These are phyloP conservation scores for Schmidtea mediterranea DNA, from an alignment of 1,140 invertebrate genomes.

Conservation along the genomic window DNA sequence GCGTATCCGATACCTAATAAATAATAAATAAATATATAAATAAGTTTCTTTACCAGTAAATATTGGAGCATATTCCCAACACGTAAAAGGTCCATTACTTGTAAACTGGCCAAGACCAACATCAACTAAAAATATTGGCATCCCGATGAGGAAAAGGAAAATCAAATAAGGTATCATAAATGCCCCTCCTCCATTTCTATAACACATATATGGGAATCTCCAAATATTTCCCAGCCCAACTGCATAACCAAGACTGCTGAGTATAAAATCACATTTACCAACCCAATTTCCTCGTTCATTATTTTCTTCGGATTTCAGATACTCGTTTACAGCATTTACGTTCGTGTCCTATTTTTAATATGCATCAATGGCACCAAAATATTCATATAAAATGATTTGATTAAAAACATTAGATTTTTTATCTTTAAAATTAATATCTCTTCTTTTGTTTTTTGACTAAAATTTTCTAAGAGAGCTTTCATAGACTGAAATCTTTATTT, in stretches of 20 bases:
- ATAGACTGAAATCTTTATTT: too few relatives aligned
- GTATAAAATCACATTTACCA: constrained; percentile 2
- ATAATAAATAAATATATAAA: too few relatives aligned
- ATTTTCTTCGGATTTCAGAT: too few relatives aligned
- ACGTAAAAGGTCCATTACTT: not conserved
- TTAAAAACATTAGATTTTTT: too few relatives aligned
- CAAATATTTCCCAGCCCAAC: constrained; percentile 29
- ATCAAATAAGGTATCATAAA: constrained; percentile 10
- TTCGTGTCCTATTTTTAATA: too few relatives aligned
- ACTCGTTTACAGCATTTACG: too few relatives aligned
- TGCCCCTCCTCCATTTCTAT: constrained; percentile 25
- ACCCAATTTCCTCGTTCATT: not conserved
- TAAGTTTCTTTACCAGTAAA: not conserved
- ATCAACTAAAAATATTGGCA: constrained; percentile 7
- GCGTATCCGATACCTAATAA: constrained; percentile 2
- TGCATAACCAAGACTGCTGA: constrained; percentile 1
- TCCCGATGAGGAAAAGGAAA: constrained; percentile 8
- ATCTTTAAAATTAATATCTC: too few relatives aligned
- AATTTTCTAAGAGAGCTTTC: too few relatives aligned
- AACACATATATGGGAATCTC: constrained; percentile 29
- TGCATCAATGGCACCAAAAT: too few relatives aligned
- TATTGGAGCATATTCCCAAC: constrained; percentile 1
- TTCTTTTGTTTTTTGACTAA: too few relatives aligned
- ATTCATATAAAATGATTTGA: too few relatives aligned
- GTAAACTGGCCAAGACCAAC: constrained; percentile 37